These are phyloP conservation scores for Geodia barretti DNA, from an alignment of 37 sponge, comb jelly and placozoan species.

Conservation along the genomic window DNA sequence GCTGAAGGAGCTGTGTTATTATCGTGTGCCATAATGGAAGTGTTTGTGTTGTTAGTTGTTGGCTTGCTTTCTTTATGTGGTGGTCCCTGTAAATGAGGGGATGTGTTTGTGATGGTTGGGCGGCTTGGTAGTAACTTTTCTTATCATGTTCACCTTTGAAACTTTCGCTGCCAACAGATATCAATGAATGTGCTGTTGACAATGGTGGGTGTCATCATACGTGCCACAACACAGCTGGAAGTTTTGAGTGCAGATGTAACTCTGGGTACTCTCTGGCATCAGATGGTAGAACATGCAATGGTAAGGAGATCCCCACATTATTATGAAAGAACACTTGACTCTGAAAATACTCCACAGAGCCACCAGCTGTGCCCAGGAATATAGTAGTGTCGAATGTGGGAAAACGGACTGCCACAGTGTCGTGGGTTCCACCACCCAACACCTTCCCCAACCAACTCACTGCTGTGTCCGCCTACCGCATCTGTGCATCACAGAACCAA, in stretches of 20 bases:
- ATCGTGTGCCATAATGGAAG: too few species aligned
- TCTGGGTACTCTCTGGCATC: constrained; percentile 4
- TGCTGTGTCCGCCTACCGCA: neutral
- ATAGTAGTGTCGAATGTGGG: neutral
- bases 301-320: neutral
- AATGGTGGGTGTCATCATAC: neutral
- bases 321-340: neutral
- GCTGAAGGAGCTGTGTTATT: too few species aligned
- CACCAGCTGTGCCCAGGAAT: neutral
- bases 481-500: neutral
- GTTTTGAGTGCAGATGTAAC: constrained; percentile 1
- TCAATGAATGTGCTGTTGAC: constrained; percentile 9
- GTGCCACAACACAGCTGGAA: constrained; percentile 24
- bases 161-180: neutral
- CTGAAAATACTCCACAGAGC: neutral
- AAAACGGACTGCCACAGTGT: neutral
- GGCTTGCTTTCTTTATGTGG: too few species aligned
- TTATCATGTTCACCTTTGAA: neutral
- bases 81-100: too few species aligned
- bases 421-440: neutral
- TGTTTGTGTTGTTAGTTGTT: too few species aligned
- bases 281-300: constrained; percentile 25
- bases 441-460: neutral
- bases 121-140: neutral
- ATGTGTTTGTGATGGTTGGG: too few species aligned